These are phyloP conservation scores for Silurus glanis DNA, from an alignment of 2,113 vertebrate genomes.

Conservation along the genomic window DNA sequence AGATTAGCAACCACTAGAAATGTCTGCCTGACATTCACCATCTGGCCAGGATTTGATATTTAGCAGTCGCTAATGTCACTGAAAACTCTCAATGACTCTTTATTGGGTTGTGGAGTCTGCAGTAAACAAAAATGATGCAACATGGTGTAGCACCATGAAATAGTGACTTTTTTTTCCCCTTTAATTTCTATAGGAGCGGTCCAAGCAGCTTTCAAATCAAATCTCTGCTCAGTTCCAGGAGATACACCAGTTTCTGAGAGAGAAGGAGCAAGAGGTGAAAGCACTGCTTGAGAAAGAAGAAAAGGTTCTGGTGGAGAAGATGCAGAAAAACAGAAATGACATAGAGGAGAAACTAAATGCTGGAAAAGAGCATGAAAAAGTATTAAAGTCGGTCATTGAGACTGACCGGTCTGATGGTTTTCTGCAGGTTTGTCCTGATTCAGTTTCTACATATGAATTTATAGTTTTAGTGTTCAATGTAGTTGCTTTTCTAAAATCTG, in stretches of 20 bases:
- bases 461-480: neutral
- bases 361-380: constrained; percentile 43
- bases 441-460: neutral
- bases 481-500: neutral
- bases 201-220: constrained; percentile 39
- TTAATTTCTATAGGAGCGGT: constrained; percentile 40
- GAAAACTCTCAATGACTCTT: neutral
- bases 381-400: constrained; percentile 42
- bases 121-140: constrained; percentile 4
- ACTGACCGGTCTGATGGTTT: constrained; percentile 39
- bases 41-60: constrained; percentile 5
- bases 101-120: neutral
- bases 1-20: neutral
- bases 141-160: neutral
- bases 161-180: neutral
- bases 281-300: constrained; percentile 44
- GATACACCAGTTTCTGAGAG: constrained; percentile 53
- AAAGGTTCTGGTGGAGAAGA: constrained; percentile 37
- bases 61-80: neutral
- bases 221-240: constrained; percentile 52
- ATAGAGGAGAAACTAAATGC: constrained; percentile 45
- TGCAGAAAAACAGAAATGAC: constrained; percentile 46
- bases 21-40: neutral
- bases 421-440: constrained; percentile 47
- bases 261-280: constrained; percentile 53